These are phyloP conservation scores for Spea hammondii DNA, from an alignment of 2,797 vertebrate genomes.

Conservation along the genomic window DNA sequence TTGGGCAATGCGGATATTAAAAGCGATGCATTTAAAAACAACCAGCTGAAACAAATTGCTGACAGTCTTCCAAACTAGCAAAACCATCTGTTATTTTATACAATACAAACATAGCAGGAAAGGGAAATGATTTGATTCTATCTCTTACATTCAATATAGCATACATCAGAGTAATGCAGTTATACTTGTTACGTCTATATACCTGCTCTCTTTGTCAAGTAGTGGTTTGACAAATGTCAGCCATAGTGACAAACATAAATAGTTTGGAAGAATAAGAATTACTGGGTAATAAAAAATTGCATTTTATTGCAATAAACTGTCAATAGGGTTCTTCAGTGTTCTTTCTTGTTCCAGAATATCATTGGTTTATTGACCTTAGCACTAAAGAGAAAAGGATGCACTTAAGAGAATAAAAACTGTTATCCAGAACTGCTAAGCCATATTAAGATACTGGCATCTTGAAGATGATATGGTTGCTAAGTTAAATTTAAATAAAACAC, in stretches of 20 bases:
- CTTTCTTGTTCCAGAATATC: neutral
- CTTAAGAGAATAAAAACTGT: neutral
- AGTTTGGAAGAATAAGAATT: neutral
- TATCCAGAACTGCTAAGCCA: no score
- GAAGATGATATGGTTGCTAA: no score
- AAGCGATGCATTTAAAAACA: slow-evolving; percentile 13
- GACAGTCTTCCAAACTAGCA: slow-evolving; percentile 21
- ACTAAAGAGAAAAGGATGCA: neutral
- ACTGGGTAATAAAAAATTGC: neutral
- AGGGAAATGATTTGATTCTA: slow-evolving; percentile 1
- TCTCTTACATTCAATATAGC: slow-evolving; percentile 1
- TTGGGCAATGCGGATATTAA: slow-evolving; percentile 11
- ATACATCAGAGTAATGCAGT: neutral
- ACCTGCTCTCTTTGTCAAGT: neutral
- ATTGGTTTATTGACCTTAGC: neutral
- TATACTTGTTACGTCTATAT: slow-evolving; percentile 1
- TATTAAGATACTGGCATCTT: no score
- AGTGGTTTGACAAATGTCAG: neutral
- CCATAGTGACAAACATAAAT: neutral
- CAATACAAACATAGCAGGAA: slow-evolving; percentile 7
- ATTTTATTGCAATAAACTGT: neutral
- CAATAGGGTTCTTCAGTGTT: neutral
- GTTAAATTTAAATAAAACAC: no score
- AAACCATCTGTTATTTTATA: slow-evolving; percentile 24
- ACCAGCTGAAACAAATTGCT: slow-evolving; percentile 27